phyloP scores from a whole-genome alignment of 2,113 vertebrate genomes.

The Daboia siamensis region DNA sequence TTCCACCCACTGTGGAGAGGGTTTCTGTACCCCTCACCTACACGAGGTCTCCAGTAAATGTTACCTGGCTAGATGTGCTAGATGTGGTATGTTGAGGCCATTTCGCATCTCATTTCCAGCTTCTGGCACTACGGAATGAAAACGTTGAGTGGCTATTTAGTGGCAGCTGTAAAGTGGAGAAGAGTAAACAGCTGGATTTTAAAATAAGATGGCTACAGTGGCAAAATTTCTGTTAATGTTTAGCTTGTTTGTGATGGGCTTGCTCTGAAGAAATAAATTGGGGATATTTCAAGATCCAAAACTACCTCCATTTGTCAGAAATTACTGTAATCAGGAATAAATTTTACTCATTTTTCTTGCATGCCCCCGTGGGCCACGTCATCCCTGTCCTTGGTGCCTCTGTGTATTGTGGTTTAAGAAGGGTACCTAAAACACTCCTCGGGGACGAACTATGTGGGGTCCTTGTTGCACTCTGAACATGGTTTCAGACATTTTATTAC shows the following conservation, averaged over 20 bases:
- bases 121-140: background rate
- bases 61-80: background rate
- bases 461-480: too few species aligned
- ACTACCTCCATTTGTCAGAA: background rate
- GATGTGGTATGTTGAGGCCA: background rate
- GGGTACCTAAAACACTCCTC: too few species aligned
- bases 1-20: background rate
- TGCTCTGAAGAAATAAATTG: background rate
- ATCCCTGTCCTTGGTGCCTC: too few species aligned
- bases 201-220: too few species aligned
- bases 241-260: background rate
- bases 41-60: background rate
- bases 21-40: background rate
- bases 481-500: too few species aligned
- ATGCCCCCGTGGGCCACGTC: background rate
- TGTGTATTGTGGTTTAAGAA: too few species aligned
- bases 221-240: background rate
- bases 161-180: background rate
- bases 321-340: background rate
- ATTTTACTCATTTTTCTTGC: background rate
- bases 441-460: too few species aligned
- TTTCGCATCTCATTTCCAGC: too few species aligned
- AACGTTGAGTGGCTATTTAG: background rate
- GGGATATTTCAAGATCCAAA: background rate
- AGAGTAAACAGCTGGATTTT: too few species aligned